Evolutionary conservation across 2,113 vertebrate species (phyloP), one percentile per base, ranked within the genome.

Genomic region (Scolopax mira): DNA sequence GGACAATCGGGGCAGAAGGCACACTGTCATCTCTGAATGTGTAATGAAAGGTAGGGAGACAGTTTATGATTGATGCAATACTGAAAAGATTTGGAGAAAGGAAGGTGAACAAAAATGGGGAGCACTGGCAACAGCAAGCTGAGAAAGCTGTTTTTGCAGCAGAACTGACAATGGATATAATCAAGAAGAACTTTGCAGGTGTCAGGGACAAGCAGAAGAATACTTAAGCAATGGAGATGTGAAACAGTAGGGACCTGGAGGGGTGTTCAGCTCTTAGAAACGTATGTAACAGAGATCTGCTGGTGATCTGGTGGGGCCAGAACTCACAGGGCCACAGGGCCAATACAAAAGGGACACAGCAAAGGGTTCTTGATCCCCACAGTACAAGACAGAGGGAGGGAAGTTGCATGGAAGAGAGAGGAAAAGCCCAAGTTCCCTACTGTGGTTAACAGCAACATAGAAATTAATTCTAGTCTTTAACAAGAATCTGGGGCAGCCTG

Each of bases 21-120:
- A 87, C 35, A 46, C 3, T 30, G 4, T 25, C 33, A 48, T n/a
- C 66, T 79, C 31, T 15, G 18, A 67, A 17, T 0, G 0, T 7
- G 6, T 19, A 66, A 71, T 28, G 46, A 80, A 48, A 70, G 6
- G 13, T 6, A 49, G 10, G 41, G 24, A 70, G n/a, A 55, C 0
- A 2, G 57, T 41, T 49, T n/a, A 35, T 27, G 23, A 23, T 3
- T 39, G 16, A n/a, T 55, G 49, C 2, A 1, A 21, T 10, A 39
- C 24, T 35, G 54, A 49, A 52, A 69, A 30, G 13, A 79, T 31
- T 1, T 3, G 3, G 25, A 66, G 25, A 37, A 66, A 74, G 13
- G 24, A 54, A 93, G 5, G 6, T 41, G 41, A 66, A 46, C 6
- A 51, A 39, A 58, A 85, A 39, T 17, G 14, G 8, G 11, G 33